Base-by-base conservation (phyloP, 1,140 invertebrate genomes). In the Cyclina sinensis region DNA sequence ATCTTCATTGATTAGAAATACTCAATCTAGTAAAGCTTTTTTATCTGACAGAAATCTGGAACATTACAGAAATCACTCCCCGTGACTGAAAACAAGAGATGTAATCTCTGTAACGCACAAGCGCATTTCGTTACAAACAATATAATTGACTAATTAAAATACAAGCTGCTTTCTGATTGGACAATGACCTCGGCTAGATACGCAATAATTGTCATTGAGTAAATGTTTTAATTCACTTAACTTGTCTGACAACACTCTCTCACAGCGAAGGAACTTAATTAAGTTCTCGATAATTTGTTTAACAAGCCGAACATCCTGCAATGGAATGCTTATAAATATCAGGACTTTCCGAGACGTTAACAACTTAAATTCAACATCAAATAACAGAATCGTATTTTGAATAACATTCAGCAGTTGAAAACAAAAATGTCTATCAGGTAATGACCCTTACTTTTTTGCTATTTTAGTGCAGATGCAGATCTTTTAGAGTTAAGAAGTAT, bases 31-130 rank as follows among this genome's bases (percentile, higher is more conserved):
- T 62, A 62, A 9, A 27, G 24, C 27, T 46, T 35, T 54, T 27
- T 46, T 35, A 35, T 51, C 46, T 46, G 46, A 57, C 30, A 35
- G 46, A 62, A 7, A 43, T 74, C 24, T 43, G n/a, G 70, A 35
- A 74, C 37, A 37, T 54, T 35, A 54, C 74, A 78, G 46, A 76
- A 76, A 76, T 76, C 73, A 76, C 73, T 76, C 73, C 48, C 74
- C 48, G 46, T 78, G 74, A 78, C 43, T 51, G 27, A 32, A 14
- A 78, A 51, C 48, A 3, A 37, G 24, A 18, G 12, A 18, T 70
- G 65, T 70, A 37, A 62, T 14, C 57, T 62, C 24, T 24, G 57
- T 62, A 62, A 62, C 57, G 57, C 57, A 62, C 57, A 27, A 27
- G 57, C 57, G 24, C 24, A 62, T 9, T 62, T 70, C 30, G 65